Base-by-base conservation (phyloP, 1,140 invertebrate genomes). In the Scaptomyza graminum region DNA sequence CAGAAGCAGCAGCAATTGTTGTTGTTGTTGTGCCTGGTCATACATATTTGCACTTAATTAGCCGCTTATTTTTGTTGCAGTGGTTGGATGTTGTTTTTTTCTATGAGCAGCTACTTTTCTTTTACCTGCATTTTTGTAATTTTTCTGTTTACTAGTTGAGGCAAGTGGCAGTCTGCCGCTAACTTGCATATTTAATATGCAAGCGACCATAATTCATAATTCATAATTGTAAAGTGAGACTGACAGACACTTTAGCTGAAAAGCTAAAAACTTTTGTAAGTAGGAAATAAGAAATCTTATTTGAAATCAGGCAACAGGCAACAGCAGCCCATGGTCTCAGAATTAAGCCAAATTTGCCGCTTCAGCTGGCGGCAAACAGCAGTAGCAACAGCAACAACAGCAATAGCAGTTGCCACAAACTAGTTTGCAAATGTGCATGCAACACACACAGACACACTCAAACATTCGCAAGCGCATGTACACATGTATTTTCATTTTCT, bases 21-120 rank as follows among this genome's bases (percentile, higher is more conserved):
- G 7, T 34, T 34, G 31, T 63, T 28, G 62, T 46, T 43, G 56
- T 37, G 67, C 52, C 78, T 88, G 79, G 63, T 55, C 71, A 88
- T 82, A 87, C 79, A 88, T 87, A 79, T 88, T 88, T 87, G 83
- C 83, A 87, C 82, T 88, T 87, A 88, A 87, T 87, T 87, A 87
- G 79, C 75, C 52, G 46, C 55, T 69, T 68, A 60, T 67, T 55
- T 55, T 62, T 60, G 44, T 31, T 59, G 75, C 6, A 31, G 28
- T 31, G 3, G 28, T 31, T 31, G 28, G 28, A 1, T 31, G 28
- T 6, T 31, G 25, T 25, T 2, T 34, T 77, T 74, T 75, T 68
- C 57, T 22, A 22, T 57, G 51, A 41, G n/a, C n/a, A 8, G 18
- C 50, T 68, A 11, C 43, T 67, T 64, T 55, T 64, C 51, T 25